These are phyloP conservation scores for Gymnoscopelus microlampas DNA, from an alignment of 2,797 vertebrate genomes.

Conservation along the genomic window DNA sequence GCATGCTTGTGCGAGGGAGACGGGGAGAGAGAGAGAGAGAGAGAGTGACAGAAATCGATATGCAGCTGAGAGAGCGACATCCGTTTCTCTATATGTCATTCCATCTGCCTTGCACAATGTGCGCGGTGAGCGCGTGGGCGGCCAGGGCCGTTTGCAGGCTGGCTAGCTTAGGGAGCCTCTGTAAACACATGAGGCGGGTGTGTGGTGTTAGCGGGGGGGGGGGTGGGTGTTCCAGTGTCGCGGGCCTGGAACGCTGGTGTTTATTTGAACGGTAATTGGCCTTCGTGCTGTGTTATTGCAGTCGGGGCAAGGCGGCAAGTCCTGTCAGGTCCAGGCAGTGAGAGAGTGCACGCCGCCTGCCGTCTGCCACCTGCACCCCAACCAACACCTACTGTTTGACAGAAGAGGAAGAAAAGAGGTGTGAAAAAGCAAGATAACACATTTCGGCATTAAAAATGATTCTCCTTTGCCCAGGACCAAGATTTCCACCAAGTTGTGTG, in stretches of 20 bases:
- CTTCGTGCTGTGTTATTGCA: constrained; percentile 20
- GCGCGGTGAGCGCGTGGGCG: constrained; percentile 1
- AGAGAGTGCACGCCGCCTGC: not conserved
- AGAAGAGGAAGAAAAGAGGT: no score
- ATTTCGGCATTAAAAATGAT: no score
- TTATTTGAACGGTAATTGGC: constrained; percentile 30
- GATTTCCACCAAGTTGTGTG: no score
- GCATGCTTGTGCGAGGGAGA: no score
- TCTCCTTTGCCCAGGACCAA: no score
- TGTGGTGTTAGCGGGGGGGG: not conserved
- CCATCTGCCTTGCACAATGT: no score
- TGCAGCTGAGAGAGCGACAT: no score
- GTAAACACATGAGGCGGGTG: constrained; percentile 5
- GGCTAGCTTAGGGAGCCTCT: constrained; percentile 6
- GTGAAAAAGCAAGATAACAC: no score
- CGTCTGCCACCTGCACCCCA: not conserved
- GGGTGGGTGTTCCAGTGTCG: not conserved
- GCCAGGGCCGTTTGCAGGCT: not conserved
- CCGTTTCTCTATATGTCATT: no score
- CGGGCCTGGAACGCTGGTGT: not conserved
- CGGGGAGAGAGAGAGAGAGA: no score
- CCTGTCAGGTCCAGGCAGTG: constrained; percentile 15
- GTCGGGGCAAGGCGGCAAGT: constrained; percentile 20
- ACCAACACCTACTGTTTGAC: not conserved
- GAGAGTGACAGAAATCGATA: no score